Percentiles rank a stretch among this genome's conserved stretches.
Evolutionary conservation across 2,113 vertebrate genomes (phyloP).

Genomic region (Macrotis lagotis): DNA sequence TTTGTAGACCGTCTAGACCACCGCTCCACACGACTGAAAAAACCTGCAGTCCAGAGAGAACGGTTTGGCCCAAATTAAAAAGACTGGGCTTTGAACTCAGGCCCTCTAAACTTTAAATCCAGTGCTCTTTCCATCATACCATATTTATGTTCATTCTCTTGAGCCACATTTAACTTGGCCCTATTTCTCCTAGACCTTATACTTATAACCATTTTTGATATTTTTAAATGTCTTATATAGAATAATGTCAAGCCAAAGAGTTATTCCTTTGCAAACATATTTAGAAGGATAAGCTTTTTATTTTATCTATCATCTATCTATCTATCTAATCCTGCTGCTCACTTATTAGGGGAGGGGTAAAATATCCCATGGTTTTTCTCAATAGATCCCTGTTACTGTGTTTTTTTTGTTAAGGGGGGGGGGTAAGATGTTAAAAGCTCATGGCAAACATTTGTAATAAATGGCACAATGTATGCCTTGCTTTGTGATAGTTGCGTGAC

Average conservation of each 20-base stretch:
- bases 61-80: not conserved
- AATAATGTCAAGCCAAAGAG: constrained; percentile 55
- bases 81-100: not conserved
- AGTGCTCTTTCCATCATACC: not conserved
- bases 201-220: constrained; percentile 54
- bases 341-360: constrained; percentile 73
- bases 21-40: not conserved
- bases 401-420: not conserved
- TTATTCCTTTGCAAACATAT: constrained; percentile 70
- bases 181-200: constrained; percentile 29
- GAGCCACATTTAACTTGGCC: constrained; percentile 25
- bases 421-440: constrained; percentile 87
- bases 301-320: constrained; percentile 46
- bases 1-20: not conserved
- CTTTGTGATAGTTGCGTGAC: constrained; percentile 95
- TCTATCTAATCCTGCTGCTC: constrained; percentile 69
- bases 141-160: constrained; percentile 28
- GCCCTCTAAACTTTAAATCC: not conserved
- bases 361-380: constrained; percentile 70
- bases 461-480: constrained; percentile 91
- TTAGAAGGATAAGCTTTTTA: constrained; percentile 22
- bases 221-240: constrained; percentile 35
- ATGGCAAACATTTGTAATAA: constrained; percentile 96
- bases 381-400: constrained; percentile 81
- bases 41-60: not conserved